A percentile compares a stretch with the other conserved stretches of the same genome.
These are phyloP conservation scores for Tonatia bakeri DNA, from an alignment of 2,113 vertebrate genomes.

Conservation along the genomic window DNA sequence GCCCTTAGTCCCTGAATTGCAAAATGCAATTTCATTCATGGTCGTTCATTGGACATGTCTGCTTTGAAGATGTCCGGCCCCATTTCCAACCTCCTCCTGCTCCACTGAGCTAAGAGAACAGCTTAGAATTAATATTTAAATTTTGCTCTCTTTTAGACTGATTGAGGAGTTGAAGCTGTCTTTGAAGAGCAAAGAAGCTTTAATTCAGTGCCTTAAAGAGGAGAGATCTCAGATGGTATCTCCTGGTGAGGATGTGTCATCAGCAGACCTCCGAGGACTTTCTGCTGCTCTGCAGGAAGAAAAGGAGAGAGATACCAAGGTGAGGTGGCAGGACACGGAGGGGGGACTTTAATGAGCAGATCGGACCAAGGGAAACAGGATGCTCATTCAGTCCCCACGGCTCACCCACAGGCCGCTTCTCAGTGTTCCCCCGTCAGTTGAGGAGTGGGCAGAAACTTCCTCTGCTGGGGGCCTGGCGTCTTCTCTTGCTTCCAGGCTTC, in stretches of 20 bases:
- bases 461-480: not conserved
- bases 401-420: not conserved
- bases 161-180: constrained; percentile 87
- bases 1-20: not conserved
- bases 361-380: not conserved
- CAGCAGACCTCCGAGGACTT: constrained; percentile 76
- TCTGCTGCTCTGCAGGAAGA: constrained; percentile 75
- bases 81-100: constrained; percentile 39
- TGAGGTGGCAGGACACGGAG: constrained; percentile 68
- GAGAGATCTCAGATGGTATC: constrained; percentile 75
- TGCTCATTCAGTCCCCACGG: not conserved
- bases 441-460: not conserved
- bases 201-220: constrained; percentile 83
- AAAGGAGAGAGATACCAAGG: constrained; percentile 86
- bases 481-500: not conserved
- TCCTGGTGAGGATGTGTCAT: constrained; percentile 62
- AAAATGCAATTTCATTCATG: not conserved
- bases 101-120: constrained; percentile 50
- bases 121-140: constrained; percentile 76
- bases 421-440: not conserved
- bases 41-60: not conserved
- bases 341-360: not conserved
- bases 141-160: constrained; percentile 82
- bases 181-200: constrained; percentile 86
- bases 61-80: constrained; percentile 44